Evolutionary conservation across 2,113 vertebrate genomes (phyloP).

Genomic region (Cyprinodon brontotheroides): DNA sequence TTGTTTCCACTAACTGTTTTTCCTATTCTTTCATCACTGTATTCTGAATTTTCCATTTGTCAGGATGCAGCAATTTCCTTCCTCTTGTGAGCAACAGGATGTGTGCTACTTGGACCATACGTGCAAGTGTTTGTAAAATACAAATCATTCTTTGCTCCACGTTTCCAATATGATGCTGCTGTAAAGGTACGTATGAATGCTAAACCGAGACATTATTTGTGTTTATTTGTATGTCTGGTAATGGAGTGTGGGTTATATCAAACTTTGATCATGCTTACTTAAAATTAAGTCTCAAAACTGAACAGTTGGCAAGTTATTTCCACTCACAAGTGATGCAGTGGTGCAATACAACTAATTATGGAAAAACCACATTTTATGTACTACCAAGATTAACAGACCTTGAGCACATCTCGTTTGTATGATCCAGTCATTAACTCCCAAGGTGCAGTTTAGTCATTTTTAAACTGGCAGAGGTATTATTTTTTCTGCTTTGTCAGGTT

Average conservation of each 20-base stretch:
- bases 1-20: slow-evolving; percentile 56
- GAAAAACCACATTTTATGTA: slow-evolving; percentile 22
- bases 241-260: neutral
- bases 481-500: slow-evolving; percentile 47
- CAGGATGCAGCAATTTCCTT: slow-evolving; percentile 55
- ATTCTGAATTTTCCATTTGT: slow-evolving; percentile 62
- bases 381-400: slow-evolving; percentile 38
- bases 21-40: slow-evolving; percentile 35
- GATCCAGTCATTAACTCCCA: slow-evolving; percentile 42
- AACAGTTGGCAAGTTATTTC: slow-evolving; percentile 8
- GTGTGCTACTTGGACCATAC: slow-evolving; percentile 41
- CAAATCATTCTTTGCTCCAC: slow-evolving; percentile 47
- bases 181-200: neutral
- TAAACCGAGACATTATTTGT: neutral
- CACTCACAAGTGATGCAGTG: slow-evolving; percentile 2
- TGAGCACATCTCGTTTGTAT: slow-evolving; percentile 24
- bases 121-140: slow-evolving; percentile 29
- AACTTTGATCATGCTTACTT: neutral
- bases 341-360: slow-evolving; percentile 31
- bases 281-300: neutral
- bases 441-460: slow-evolving; percentile 42
- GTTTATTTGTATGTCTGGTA: neutral
- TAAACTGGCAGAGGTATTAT: slow-evolving; percentile 23
- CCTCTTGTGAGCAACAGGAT: slow-evolving; percentile 70
- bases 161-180: slow-evolving; percentile 17